Evolutionary conservation across 2,113 vertebrate genomes (phyloP), one percentile per base, ranked within the genome.

Genomic region (Lophotis ruficrista): DNA sequence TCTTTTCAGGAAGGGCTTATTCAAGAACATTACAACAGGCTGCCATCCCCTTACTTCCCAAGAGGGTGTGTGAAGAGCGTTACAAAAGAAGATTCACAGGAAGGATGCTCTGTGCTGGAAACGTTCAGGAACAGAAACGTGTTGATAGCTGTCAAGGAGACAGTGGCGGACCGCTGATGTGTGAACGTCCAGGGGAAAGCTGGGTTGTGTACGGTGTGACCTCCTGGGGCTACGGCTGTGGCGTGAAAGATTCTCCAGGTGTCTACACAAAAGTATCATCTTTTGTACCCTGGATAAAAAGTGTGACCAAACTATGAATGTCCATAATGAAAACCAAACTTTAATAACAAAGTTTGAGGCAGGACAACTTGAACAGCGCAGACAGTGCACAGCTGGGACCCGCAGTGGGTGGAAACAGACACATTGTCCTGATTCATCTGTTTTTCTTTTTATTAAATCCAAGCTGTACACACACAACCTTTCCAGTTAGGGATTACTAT

Each of bases 81-180:
- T 99, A 99, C 75, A 98, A 98, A 19, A 96, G 97, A 9, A 98
- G 98, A 48, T 99, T 99, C 97, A 99, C 99, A 1, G 98, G 98
- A 68, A 99, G 99, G 83, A 99, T 99, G 99, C 98, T 99, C 19
- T 99, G 99, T 45, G 99, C 99, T 9, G 99, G 99, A 58, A 99
- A 98, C 14, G 6, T 98, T 31, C 85, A 96, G 30, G 98, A 98
- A 24, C 96, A 98, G 75, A 98, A 81, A n/a, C 98, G 98, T 0
- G 99, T 99, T 81, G 99, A 99, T 95, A 99, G 99, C 97, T 99
- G 99, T 90, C 99, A 99, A 24, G 99, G 99, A 17, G 99, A 99
- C 97, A 99, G 99, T 0, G 99, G 99, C 3, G 99, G 99, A 33
- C 99, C 99, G 1, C 95, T 99, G 80, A 98, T 99, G 98, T 99